Evolutionary conservation across 2,888 invertebrate genomes (phyloP).

Genomic region (Philereme vetulata): DNA sequence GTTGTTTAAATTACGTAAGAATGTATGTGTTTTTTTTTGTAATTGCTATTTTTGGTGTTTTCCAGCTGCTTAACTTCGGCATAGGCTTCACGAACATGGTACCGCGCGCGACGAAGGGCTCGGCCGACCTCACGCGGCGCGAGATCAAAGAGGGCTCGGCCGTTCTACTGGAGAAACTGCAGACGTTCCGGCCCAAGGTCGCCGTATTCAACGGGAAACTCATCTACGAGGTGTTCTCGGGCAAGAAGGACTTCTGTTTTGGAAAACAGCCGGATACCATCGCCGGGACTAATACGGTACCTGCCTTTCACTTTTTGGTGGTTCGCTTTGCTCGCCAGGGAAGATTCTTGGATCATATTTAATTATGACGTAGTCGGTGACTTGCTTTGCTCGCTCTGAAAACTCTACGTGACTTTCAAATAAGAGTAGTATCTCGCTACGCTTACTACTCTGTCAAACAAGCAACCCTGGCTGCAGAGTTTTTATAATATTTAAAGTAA

Average conservation of each 20-base stretch:
- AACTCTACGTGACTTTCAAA: too few species aligned
- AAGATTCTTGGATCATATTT: too few species aligned
- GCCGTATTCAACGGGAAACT: slow-evolving; percentile 99
- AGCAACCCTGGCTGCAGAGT: too few species aligned
- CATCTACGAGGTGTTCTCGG: slow-evolving; percentile 98
- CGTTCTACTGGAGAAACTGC: slow-evolving; percentile 93
- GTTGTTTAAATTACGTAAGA: too few species aligned
- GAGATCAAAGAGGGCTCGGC: slow-evolving; percentile 97
- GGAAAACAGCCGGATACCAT: slow-evolving; percentile 97
- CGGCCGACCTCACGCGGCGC: slow-evolving; percentile 96
- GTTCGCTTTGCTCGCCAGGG: too few species aligned
- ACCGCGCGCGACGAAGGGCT: slow-evolving; percentile 96
- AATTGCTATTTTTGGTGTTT: slow-evolving; percentile 2
- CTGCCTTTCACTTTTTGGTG: neutral
- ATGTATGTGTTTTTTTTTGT: too few species aligned
- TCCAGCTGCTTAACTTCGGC: slow-evolving; percentile 92
- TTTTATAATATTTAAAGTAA: too few species aligned
- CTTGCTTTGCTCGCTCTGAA: too few species aligned
- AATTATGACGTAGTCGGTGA: too few species aligned
- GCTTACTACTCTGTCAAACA: too few species aligned
- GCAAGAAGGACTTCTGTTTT: slow-evolving; percentile 98
- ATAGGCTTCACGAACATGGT: slow-evolving; percentile 99
- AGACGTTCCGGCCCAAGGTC: slow-evolving; percentile 96
- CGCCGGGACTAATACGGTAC: slow-evolving; percentile 94
- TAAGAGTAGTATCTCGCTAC: too few species aligned